Percentiles rank a stretch among this genome's conserved stretches.
Evolutionary conservation across 2,888 invertebrate species (phyloP).

Genomic region (Laspeyria flexula): DNA sequence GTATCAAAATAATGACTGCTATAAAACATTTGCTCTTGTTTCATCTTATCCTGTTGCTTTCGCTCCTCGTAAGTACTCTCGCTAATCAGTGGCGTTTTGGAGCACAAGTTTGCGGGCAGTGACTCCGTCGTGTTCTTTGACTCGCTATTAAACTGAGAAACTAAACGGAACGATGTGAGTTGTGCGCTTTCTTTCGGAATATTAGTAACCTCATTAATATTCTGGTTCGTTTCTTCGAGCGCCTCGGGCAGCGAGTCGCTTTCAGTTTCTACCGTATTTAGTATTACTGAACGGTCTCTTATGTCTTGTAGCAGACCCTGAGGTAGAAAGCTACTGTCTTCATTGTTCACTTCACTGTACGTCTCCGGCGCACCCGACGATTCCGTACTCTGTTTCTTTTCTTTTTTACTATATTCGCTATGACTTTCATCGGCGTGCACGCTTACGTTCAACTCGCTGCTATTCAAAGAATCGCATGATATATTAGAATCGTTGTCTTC

Average conservation of each 20-base stretch:
- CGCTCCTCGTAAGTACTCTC: constrained; percentile 90
- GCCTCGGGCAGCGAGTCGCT: constrained; percentile 65
- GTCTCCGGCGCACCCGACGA: constrained; percentile 69
- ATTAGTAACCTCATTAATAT: constrained; percentile 80
- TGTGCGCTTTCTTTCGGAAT: constrained; percentile 80
- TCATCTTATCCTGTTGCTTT: constrained; percentile 81
- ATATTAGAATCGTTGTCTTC: constrained; percentile 92
- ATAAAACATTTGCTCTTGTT: constrained; percentile 75
- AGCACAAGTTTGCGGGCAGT: constrained; percentile 55
- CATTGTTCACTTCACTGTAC: constrained; percentile 67
- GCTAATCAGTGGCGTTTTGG: constrained; percentile 83
- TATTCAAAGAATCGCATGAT: constrained; percentile 93
- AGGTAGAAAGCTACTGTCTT: constrained; percentile 85
- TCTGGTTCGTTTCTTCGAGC: constrained; percentile 71
- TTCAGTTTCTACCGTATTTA: constrained; percentile 78
- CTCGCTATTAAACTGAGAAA: constrained; percentile 80
- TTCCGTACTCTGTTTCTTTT: constrained; percentile 64
- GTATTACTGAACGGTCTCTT: constrained; percentile 87
- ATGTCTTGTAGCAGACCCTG: constrained; percentile 89
- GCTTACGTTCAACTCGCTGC: constrained; percentile 87
- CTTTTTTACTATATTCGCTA: constrained; percentile 74
- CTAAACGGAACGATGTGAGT: constrained; percentile 83
- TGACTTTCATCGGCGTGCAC: constrained; percentile 81
- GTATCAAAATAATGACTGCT: constrained; percentile 89
- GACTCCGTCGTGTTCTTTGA: constrained; percentile 67